Evolutionary conservation across 2,888 invertebrate species (phyloP), one percentile per base, ranked within the genome.

Genomic region (Macaria liturata): DNA sequence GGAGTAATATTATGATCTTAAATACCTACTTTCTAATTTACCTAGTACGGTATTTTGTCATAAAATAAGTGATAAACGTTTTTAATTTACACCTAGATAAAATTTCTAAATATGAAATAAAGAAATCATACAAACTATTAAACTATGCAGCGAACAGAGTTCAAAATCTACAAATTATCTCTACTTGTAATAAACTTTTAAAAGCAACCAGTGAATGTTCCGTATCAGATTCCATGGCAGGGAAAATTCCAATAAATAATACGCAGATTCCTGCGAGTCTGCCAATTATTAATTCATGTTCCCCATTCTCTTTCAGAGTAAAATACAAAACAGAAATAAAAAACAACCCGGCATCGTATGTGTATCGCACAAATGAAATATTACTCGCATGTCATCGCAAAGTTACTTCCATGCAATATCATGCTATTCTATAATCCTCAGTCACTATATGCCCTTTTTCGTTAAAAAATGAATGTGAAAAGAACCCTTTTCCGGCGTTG

Each of bases 391-490:
- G 77, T 82, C 78, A 83, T 78, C 70, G 71, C 66, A 67, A 70
- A 59, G 65, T 62, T 61, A 66, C 62, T 68, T 68, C 64, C 64
- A 57, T 66, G 61, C 68, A 66, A 55, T 67, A 64, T 60, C 5
- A 7, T 39, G 5, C 6, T 8, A 5, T 71, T 62, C 71, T 71
- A 74, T 79, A 74, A 78, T 80, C 77, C 78, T 72, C 75, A 73
- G 74, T 75, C 75, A 74, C 72, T 74, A 70, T 66, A 75, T 69
- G 66, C 74, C 77, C 78, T 71, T 78, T 77, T 83, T 75, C 66
- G 71, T 74, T 79, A 78, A 81, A 81, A 83, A 80, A 82, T 80
- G 76, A 76, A 81, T 79, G 78, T 66, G 71, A 73, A 78, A 72
- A 74, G 72, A 73, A 69, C 70, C 74, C 52, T 72, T 80, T 76